A percentile compares a stretch with the other conserved stretches of the same genome.
These are phyloP conservation scores for Nemoura dubitans DNA, from an alignment of 2,888 invertebrate species.

Conservation along the genomic window DNA sequence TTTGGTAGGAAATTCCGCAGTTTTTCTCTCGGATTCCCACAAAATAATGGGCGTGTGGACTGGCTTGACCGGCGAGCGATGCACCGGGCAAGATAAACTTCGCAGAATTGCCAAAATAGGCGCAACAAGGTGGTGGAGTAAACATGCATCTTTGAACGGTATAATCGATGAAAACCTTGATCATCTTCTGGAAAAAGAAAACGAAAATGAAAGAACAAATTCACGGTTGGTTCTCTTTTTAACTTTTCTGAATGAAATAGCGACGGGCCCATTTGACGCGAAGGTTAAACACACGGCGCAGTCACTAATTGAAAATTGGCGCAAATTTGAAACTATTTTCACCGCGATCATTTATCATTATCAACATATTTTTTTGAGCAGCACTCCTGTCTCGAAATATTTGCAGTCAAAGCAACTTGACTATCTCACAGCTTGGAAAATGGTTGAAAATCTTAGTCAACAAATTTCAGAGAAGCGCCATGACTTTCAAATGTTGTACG, in stretches of 20 bases:
- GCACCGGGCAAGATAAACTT: neutral
- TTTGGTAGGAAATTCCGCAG: neutral
- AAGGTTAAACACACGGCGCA: neutral
- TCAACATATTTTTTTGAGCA: neutral
- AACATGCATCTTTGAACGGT: neutral
- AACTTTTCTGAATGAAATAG: neutral
- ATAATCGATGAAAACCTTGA: neutral
- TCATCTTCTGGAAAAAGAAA: neutral
- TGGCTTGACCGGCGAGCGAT: neutral
- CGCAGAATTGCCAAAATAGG: neutral
- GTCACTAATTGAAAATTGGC: neutral
- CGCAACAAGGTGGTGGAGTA: slow-evolving; percentile 16
- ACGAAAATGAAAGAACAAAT: neutral
- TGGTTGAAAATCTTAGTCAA: neutral
- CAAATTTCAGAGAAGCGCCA: neutral
- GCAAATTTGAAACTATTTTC: neutral
- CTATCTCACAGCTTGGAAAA: slow-evolving; percentile 18
- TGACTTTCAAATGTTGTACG: neutral
- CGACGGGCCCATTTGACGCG: neutral
- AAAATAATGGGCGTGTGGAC: neutral
- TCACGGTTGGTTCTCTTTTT: neutral
- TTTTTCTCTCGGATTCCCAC: slow-evolving; percentile 1
- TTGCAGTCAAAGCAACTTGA: neutral
- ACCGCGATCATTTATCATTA: slow-evolving; percentile 9
- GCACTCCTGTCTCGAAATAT: neutral